Evolutionary conservation across 2,113 vertebrate genomes (phyloP), one percentile per base, ranked within the genome.

Genomic region (Podocnemis expansa): DNA sequence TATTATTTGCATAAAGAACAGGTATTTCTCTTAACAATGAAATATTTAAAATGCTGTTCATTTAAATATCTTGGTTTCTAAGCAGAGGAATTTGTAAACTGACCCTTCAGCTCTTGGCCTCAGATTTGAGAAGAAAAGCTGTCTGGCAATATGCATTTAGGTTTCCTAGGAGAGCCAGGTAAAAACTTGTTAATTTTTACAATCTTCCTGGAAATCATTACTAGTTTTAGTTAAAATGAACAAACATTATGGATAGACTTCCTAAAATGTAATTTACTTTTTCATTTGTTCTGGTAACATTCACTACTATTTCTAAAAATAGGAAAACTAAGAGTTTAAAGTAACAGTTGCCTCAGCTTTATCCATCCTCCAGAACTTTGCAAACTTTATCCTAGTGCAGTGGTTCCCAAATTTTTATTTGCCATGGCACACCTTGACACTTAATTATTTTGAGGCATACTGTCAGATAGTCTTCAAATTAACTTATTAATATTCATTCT

Each of bases 121-220:
- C 14, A 1, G 76, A 94, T 91, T 90, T 79, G 89, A 96, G 89
- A 93, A 16, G 10, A 91, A 70, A 96, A 94, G 94, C 41, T 85
- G 95, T 96, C 90, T 97, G 96, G 96, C 93, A 90, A 22, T 27
- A 8, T n/a, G 93, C 92, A 84, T 0, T 34, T 55, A 83, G 73
- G 73, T 93, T 84, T 94, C 91, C 60, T 0, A 55, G 34, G 85
- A 63, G 63, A 91, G 95, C 82, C 95, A 95, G 87, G 92, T 70
- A 82, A 95, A n/a, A 97, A 93, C 52, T 76, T 94, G 88, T 92
- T 96, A 96, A 96, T 93, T 89, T n/a, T 93, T 89, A 95, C 92
- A 91, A 91, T 95, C 94, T 78, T 45, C 52, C 88, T 96, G 91
- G 89, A 96, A 97, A 96, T 92, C 89, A 93, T 87, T 79, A 96